Base-by-base conservation (phyloP, 1,140 invertebrate genomes). In the Diorhabda elongata region DNA sequence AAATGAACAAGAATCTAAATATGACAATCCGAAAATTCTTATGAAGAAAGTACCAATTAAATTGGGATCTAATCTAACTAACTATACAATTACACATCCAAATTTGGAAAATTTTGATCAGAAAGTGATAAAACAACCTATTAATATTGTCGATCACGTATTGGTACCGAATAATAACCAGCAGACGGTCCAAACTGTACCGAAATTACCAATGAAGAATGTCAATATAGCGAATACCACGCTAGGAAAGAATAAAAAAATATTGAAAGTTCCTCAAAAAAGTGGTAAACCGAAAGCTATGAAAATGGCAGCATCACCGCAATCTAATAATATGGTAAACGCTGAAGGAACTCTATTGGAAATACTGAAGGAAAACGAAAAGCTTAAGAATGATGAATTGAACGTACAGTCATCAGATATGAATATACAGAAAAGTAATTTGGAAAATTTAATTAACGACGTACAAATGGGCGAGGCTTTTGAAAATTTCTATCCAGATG, bases 281-380 rank as follows among this genome's bases (percentile, higher is more conserved):
- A n/a, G 2, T 52, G 47, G 2, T 3, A 4, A 6, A 3, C n/a
- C 47, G 0, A 52, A 52, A n/a, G 6, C 4, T 8, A 3, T n/a
- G n/a, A 52, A n/a, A 52, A 52, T 6, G 47, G 2, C n/a, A n/a
- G 6, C 47, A 4, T 52, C 47, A 8, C 9, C 47, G 5, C 47
- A 52, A n/a, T 52, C 47, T 52, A 52, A 4, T 4, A n/a, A 52
- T 52, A 52, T 52, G 6, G 47, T 8, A 52, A n/a, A 6, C 6
- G 47, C 47, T 52, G 47, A 52, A 52, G 47, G 47, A 52, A 52
- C 42, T 11, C 11, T 64, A 4, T 8, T 64, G n/a, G 45, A 64
- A 57, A 52, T 64, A 56, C 45, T 64, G 47, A 26, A 57, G 9
- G 63, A 64, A 57, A 64, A 64, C 42, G 52, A 64, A 9, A 64